Base-by-base conservation (phyloP, 2,888 invertebrate species). In the Leuctra nigra region DNA sequence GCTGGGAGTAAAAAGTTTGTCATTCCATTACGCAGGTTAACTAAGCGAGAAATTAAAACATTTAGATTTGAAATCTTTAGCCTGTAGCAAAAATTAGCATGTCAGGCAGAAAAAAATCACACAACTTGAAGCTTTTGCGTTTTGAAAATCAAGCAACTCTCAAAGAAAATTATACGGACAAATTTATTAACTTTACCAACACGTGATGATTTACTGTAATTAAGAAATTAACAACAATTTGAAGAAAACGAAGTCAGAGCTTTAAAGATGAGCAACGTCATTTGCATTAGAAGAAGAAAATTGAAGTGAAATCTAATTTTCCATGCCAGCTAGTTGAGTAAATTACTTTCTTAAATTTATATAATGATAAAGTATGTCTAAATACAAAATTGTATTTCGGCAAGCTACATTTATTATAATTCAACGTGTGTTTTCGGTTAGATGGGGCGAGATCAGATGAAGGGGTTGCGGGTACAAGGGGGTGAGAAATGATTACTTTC, bases 401-500 rank as follows among this genome's bases (percentile, higher is more conserved):
- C n/a, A n/a, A n/a, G n/a, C n/a, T n/a, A n/a, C n/a, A n/a, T n/a
- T n/a, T n/a, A 35, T 50, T 35, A 50, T 20, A 33, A 48, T 52
- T 59, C 53, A 47, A 56, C 58, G 52, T 39, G 53, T 38, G 52
- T 55, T 48, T 36, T 41, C 33, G 58, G 55, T 59, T 46, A 56
- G 55, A 59, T 55, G 53, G 55, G 53, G 33, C 33, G 13, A 9
- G 47, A 47, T 46, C 25, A 24, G 25, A 24, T 25, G 47, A 47
- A 47, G n/a, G 46, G 58, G 33, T 54, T 39, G 54, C 24, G 14
- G 48, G 33, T 16, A 55, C 36, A 20, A 29, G 53, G 24, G 44
- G 36, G 16, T 47, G 54, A 54, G 55, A 50, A 53, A 56, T 59
- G 58, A 59, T 59, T 59, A 59, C 58, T 59, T 55, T 53, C 53